Conservation (phyloP, 2,797 vertebrate species). For the Enteromius thamalakanensis region DNA sequence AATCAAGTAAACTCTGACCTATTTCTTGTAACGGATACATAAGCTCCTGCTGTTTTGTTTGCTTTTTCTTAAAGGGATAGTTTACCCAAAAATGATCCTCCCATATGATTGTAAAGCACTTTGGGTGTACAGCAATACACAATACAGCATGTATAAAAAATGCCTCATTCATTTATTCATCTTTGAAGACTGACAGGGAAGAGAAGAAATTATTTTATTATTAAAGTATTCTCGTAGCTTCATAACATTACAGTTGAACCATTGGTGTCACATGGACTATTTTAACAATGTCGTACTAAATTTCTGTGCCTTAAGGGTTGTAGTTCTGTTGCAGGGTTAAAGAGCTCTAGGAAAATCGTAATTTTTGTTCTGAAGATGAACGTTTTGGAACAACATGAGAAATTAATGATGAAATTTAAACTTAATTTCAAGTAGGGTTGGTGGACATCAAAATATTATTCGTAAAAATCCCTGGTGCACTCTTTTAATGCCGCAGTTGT, state of each 20-base stretch:
- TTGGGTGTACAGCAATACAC: not conserved
- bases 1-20: constrained; percentile 63
- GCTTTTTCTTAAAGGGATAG: not conserved
- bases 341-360: not conserved
- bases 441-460: not conserved
- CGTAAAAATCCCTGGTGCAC: not conserved
- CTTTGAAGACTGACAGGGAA: too few relatives aligned
- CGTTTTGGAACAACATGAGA: not conserved
- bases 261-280: not conserved
- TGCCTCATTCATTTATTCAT: too few relatives aligned
- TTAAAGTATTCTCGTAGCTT: not conserved
- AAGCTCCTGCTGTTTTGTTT: constrained; percentile 70
- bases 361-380: not conserved
- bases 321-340: not conserved
- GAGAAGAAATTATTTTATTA: too few relatives aligned
- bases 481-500: not conserved
- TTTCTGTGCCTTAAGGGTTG: not conserved
- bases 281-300: not conserved
- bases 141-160: not conserved
- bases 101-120: not conserved
- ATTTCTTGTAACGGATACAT: constrained; percentile 75
- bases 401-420: not conserved
- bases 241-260: not conserved
- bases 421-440: constrained; percentile 7
- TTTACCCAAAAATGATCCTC: not conserved